Conservation (phyloP, 1,140 invertebrate species). For the Theocolax elegans region DNA sequence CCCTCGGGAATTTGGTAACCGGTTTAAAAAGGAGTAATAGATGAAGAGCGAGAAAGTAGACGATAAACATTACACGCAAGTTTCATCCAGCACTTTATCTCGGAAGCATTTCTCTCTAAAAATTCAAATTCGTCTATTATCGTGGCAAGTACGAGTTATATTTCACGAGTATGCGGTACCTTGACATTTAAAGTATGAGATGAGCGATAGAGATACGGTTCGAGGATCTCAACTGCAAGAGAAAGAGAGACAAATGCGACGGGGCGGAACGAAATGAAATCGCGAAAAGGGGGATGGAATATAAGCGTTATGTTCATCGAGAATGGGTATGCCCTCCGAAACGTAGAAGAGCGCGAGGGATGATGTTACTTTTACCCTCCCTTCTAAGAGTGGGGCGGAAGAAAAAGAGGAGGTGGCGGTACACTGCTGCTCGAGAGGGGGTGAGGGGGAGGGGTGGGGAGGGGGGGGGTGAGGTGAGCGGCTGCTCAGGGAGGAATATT, state of each 20-base stretch:
- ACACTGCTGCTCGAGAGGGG: not conserved
- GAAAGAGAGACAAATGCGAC: constrained; percentile 31
- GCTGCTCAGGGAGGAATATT: constrained; percentile 49
- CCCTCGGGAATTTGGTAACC: too few relatives aligned
- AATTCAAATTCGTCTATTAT: constrained; percentile 39
- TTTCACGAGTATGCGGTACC: constrained; percentile 19
- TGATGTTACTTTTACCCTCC: not conserved
- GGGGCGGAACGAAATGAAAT: constrained; percentile 48
- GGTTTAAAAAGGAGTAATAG: too few relatives aligned
- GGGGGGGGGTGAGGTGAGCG: constrained; percentile 23
- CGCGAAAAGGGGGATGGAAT: constrained; percentile 37
- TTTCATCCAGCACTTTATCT: constrained; percentile 8
- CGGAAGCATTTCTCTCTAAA: constrained; percentile 7
- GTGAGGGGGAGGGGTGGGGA: not conserved
- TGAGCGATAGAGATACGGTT: constrained; percentile 36
- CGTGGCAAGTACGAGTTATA: constrained; percentile 37
- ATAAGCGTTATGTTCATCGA: constrained; percentile 45
- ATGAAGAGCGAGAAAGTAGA: too few relatives aligned
- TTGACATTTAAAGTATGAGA: constrained; percentile 34
- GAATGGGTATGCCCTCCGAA: constrained; percentile 10
- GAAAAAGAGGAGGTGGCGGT: not conserved
- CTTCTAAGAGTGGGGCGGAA: not conserved
- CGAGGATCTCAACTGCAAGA: constrained; percentile 17
- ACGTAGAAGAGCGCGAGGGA: constrained; percentile 1
- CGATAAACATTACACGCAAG: too few relatives aligned